Conservation (phyloP, 2,888 invertebrate genomes). For the Mactromeris polynyma region DNA sequence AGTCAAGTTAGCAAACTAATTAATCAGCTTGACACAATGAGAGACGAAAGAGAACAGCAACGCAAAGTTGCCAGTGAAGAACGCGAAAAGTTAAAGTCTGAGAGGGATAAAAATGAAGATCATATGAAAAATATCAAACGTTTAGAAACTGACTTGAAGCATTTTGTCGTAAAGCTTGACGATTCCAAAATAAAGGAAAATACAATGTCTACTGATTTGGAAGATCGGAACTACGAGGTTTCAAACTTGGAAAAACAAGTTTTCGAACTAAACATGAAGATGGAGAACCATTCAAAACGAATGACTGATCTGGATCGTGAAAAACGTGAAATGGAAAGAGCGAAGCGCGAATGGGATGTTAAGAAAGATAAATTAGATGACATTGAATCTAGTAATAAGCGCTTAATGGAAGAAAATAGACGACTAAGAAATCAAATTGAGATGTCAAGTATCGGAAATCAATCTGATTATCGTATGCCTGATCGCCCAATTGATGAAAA, state of each 20-base stretch:
- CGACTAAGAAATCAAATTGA: slow-evolving; percentile 64
- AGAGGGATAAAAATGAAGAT: slow-evolving; percentile 58
- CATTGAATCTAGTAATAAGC: slow-evolving; percentile 73
- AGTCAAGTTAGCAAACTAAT: slow-evolving; percentile 62
- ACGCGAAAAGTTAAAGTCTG: slow-evolving; percentile 54
- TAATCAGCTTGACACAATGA: slow-evolving; percentile 58
- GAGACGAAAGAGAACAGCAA: slow-evolving; percentile 67
- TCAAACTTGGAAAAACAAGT: slow-evolving; percentile 71
- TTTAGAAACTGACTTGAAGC: slow-evolving; percentile 58
- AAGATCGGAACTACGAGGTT: slow-evolving; percentile 67
- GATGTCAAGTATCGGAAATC: slow-evolving; percentile 28
- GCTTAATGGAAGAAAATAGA: slow-evolving; percentile 72
- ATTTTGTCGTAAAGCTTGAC: slow-evolving; percentile 60
- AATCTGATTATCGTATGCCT: slow-evolving; percentile 2
- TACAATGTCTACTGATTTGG: slow-evolving; percentile 64
- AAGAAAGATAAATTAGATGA: slow-evolving; percentile 71
- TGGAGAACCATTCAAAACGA: slow-evolving; percentile 71
- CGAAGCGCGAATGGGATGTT: slow-evolving; percentile 69
- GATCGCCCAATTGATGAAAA: slow-evolving; percentile 38
- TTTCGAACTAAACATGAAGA: slow-evolving; percentile 74
- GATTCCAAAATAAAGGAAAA: slow-evolving; percentile 66
- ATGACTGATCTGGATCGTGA: slow-evolving; percentile 75
- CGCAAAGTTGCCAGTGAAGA: slow-evolving; percentile 52
- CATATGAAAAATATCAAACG: slow-evolving; percentile 47
- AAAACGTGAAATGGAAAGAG: slow-evolving; percentile 66